A percentile compares a stretch with the other conserved stretches of the same genome.
Conservation (phyloP, 2,888 invertebrate genomes). For the Hetaerina titia region DNA sequence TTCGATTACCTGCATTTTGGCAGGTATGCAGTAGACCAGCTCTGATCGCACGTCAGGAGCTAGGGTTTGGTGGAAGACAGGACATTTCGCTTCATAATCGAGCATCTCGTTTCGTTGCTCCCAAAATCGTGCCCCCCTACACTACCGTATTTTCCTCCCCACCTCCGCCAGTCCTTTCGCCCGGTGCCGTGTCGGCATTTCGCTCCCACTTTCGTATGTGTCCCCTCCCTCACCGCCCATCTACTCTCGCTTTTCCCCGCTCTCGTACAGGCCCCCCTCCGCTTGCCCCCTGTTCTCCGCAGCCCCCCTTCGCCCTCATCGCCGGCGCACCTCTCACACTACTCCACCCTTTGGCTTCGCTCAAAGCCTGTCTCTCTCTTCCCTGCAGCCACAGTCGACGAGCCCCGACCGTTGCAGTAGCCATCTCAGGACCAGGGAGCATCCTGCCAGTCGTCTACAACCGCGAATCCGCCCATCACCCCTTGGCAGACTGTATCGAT, state of each 20-base stretch:
- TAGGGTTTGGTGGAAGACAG: background rate
- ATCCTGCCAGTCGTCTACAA: background rate
- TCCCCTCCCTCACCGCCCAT: background rate
- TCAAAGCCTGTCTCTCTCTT: conserved; percentile 34
- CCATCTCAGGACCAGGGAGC: conserved; percentile 11
- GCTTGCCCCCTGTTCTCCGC: background rate
- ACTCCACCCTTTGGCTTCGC: conserved; percentile 36
- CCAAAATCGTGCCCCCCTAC: background rate
- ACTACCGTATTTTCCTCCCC: too few species aligned
- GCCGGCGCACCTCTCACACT: conserved; percentile 37
- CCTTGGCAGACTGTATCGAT: background rate
- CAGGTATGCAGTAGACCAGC: too few species aligned
- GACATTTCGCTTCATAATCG: background rate
- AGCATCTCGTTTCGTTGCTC: background rate
- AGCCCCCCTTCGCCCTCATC: background rate
- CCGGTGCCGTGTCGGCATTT: background rate
- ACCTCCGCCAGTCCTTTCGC: too few species aligned
- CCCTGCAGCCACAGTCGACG: conserved; percentile 49
- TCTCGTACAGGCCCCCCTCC: background rate
- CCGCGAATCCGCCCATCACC: background rate
- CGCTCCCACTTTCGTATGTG: background rate
- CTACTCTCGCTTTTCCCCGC: conserved; percentile 26
- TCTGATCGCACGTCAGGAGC: background rate
- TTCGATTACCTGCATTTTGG: too few species aligned
- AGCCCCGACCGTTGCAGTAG: conserved; percentile 47